Conservation (phyloP, 2,888 invertebrate species). For the Eledone cirrhosa region DNA sequence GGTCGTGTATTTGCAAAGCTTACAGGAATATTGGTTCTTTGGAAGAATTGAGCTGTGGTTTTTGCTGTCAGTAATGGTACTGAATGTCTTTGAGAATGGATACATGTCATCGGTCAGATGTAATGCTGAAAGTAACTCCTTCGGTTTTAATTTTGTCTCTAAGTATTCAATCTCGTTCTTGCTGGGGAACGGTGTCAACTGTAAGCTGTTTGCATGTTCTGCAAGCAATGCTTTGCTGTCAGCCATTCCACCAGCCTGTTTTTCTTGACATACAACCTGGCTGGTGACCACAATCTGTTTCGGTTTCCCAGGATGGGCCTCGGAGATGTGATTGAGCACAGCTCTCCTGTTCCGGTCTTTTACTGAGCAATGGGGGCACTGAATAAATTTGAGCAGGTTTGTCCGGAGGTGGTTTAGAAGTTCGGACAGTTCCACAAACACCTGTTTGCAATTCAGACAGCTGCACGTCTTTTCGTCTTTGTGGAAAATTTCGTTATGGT, state of each 20-base stretch:
- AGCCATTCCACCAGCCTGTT: conserved; percentile 27
- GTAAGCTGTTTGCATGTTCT: not conserved
- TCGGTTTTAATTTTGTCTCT: not conserved
- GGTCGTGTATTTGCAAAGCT: conserved; percentile 20
- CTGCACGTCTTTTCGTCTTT: conserved; percentile 39
- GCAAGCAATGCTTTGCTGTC: not conserved
- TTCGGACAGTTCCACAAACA: conserved; percentile 39
- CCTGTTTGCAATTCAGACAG: conserved; percentile 50
- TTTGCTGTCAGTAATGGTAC: not conserved
- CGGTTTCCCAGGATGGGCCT: conserved; percentile 51
- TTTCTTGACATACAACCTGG: conserved; percentile 56
- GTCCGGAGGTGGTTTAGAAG: conserved; percentile 48
- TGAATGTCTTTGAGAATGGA: not conserved
- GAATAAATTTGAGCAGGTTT: conserved; percentile 54
- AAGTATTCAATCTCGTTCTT: not conserved
- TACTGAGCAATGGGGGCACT: conserved; percentile 54
- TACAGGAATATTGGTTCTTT: not conserved
- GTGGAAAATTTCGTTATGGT: conserved; percentile 47
- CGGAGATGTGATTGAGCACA: conserved; percentile 49
- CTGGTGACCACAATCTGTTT: conserved; percentile 54
- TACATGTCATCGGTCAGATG: not conserved
- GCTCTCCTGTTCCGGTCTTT: conserved; percentile 47
- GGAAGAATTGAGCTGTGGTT: not conserved
- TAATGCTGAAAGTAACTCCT: not conserved
- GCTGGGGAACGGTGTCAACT: not conserved